phyloP scores from a whole-genome alignment of 2,888 invertebrate genomes.

The Lottia scabra region DNA sequence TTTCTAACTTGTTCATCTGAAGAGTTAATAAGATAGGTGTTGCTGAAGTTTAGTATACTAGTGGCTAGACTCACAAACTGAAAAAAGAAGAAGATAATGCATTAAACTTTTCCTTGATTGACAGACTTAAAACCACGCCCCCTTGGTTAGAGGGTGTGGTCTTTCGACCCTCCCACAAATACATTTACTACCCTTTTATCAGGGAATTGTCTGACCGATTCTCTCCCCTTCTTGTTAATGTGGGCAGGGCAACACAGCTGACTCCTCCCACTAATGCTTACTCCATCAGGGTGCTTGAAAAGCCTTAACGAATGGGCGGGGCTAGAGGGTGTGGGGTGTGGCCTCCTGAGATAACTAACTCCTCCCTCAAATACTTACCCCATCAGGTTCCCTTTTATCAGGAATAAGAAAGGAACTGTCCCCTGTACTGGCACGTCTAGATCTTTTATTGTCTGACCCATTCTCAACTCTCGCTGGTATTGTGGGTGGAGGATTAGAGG shows the following conservation, averaged over 20 bases:
- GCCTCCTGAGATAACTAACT: no score
- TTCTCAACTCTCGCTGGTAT: constrained; percentile 43
- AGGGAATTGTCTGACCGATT: no score
- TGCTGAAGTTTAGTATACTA: constrained; percentile 87
- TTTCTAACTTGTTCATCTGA: constrained; percentile 65
- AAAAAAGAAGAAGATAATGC: no score
- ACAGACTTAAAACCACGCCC: no score
- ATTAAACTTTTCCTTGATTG: no score
- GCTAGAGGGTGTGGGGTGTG: no score
- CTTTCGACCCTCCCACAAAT: no score
- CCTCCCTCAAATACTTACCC: constrained; percentile 69
- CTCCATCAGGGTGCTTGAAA: constrained; percentile 83
- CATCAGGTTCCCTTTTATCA: constrained; percentile 83
- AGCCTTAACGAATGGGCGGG: no score
- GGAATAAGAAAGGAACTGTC: constrained; percentile 76
- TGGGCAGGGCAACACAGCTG: no score
- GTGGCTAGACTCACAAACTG: constrained; percentile 89
- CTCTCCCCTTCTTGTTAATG: no score
- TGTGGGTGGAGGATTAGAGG: constrained; percentile 47
- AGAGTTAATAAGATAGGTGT: constrained; percentile 82
- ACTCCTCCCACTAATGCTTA: constrained; percentile 56
- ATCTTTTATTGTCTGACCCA: constrained; percentile 43
- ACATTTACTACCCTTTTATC: no score
- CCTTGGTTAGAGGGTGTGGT: no score
- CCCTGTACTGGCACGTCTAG: constrained; percentile 53